Evolutionary conservation across 92 coral and sea anemone genomes (phyloP), one percentile per base, ranked within the genome.

Genomic region (Phenganax marumi): DNA sequence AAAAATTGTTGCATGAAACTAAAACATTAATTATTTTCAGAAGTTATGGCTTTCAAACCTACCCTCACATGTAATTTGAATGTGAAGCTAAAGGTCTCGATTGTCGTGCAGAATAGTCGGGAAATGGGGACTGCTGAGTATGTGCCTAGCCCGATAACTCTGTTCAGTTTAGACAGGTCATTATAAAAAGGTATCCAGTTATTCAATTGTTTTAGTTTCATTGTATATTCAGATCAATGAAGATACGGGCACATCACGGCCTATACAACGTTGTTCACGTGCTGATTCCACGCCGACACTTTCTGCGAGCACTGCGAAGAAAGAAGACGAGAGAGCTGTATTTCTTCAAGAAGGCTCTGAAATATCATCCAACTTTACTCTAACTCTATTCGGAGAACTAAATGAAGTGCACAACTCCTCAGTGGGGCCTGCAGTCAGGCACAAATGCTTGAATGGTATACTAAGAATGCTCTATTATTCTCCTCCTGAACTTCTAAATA

Each of bases 241-340:
- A 87, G 99, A 96, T 60, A 96, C 99, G 50, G 99, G 99, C 17
- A 96, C 99, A 10, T 89, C 97, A 43, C 93, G 99, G 47, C 97
- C 97, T 24, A 91, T 96, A 48, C 99, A 96, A 66, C 88, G 99
- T 43, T 91, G 99, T 66, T 84, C 94, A 26, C 90, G 92, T 6
- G 87, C 92, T 14, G 90, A 89, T 18, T 73, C 90, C 12, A 84
- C 90, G 0, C 84, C 89, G 55, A 85, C 82, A 18, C 72, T 92
- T n/a, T 85, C 84, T 58, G 89, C 87, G 73, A 80, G 86, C 68
- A 85, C 88, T 53, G 39, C 75, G 39, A 70, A 89, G 39, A 91
- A 90, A 83, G 97, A 83, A 69, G 99, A 96, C 80, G 97, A 93
- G 63, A 89, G 99, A 57, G 88, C 86, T 47, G 91, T 89, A 39